Conservation (phyloP, 2,797 vertebrate species). For the Gymnoscopelus braueri region DNA sequence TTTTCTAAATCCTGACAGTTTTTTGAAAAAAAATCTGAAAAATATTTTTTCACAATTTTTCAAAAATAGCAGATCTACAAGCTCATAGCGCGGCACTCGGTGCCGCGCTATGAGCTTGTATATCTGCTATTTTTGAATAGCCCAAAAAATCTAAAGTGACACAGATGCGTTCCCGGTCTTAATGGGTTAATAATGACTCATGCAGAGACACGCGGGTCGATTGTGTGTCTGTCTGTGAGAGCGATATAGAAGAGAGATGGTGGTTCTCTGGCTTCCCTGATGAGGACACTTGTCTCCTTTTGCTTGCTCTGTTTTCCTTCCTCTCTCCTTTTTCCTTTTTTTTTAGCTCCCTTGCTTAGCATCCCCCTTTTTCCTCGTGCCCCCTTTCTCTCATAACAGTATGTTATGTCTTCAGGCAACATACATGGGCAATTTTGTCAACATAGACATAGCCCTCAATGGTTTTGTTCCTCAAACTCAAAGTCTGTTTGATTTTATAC, state of each 20-base stretch:
- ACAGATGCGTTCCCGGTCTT: no score
- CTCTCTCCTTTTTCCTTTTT: constrained; percentile 12
- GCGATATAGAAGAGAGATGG: constrained; percentile 28
- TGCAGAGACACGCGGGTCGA: no score
- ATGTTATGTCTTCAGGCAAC: not conserved
- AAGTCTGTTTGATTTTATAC: constrained; percentile 3
- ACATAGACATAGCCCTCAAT: not conserved
- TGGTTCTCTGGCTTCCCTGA: constrained; percentile 33
- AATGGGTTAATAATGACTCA: no score
- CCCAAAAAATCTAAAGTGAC: no score
- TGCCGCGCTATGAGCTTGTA: no score
- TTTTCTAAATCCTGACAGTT: no score
- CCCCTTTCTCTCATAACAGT: not conserved
- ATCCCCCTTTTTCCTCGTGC: not conserved
- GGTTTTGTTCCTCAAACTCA: not conserved
- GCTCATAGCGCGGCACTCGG: no score
- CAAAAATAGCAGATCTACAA: no score
- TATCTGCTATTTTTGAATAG: no score
- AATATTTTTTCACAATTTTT: no score
- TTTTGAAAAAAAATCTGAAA: no score
- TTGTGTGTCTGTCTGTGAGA: not conserved
- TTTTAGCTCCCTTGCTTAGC: constrained; percentile 7
- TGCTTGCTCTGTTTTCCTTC: not conserved
- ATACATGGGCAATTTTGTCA: constrained; percentile 2
- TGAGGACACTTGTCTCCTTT: constrained; percentile 14